Conservation (phyloP, 2,113 vertebrate species). For the Epinephelus moara region DNA sequence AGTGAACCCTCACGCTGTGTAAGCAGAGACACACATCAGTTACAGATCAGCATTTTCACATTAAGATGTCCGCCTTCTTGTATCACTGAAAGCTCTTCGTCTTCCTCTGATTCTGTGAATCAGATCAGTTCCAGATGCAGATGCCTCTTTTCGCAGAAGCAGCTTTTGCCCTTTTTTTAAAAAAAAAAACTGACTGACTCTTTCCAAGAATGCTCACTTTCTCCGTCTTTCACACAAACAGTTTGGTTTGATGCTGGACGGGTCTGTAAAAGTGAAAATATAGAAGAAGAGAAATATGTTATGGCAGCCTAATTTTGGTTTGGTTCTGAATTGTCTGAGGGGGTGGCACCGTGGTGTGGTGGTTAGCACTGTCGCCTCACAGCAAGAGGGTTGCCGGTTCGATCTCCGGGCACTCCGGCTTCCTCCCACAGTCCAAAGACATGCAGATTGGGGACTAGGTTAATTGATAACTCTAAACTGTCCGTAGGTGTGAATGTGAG, state of each 20-base stretch:
- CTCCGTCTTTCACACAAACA: not conserved
- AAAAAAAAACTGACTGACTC: too few species aligned
- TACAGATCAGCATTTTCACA: conserved; percentile 26
- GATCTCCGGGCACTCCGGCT: too few species aligned
- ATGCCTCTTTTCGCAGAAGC: conserved; percentile 11
- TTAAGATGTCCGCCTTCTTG: not conserved
- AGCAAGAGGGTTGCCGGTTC: too few species aligned
- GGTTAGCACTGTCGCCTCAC: too few species aligned
- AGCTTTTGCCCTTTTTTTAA: not conserved
- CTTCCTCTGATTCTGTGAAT: conserved; percentile 9
- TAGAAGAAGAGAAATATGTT: not conserved
- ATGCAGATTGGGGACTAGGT: too few species aligned
- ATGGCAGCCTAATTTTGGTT: too few species aligned
- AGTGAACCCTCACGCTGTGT: not conserved
- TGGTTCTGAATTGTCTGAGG: not conserved
- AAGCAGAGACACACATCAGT: conserved; percentile 21
- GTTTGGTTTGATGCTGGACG: not conserved
- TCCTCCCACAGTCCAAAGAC: too few species aligned
- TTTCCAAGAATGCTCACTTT: conserved; percentile 9
- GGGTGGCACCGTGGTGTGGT: too few species aligned
- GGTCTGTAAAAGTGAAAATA: not conserved
- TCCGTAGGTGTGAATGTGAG: too few species aligned
- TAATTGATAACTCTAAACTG: too few species aligned
- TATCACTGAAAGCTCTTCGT: not conserved
- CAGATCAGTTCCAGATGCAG: conserved; percentile 39